phyloP scores from a whole-genome alignment of 2,888 invertebrate genomes.

The Syrista parreyssii region DNA sequence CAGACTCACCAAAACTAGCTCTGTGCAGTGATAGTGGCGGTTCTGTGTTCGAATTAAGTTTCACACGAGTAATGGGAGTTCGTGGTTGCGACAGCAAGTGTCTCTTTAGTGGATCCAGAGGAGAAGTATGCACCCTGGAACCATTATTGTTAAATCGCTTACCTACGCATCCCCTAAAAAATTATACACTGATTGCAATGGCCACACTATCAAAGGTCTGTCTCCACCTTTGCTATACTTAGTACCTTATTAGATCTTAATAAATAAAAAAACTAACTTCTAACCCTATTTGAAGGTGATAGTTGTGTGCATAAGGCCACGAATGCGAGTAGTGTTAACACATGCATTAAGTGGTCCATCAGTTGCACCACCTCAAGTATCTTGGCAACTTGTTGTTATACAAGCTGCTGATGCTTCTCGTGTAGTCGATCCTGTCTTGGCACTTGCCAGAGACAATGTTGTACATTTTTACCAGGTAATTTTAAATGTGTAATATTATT shows the following conservation, averaged over 20 bases:
- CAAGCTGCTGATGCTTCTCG: constrained; percentile 76
- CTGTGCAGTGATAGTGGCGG: constrained; percentile 93
- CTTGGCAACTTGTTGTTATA: constrained; percentile 92
- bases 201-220: constrained; percentile 91
- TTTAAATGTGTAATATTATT: neutral
- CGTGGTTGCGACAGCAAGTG: constrained; percentile 91
- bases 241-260: neutral
- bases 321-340: constrained; percentile 81
- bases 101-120: constrained; percentile 95
- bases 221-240: constrained; percentile 35
- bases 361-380: constrained; percentile 86
- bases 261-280: neutral
- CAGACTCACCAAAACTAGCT: constrained; percentile 79
- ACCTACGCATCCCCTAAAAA: constrained; percentile 76
- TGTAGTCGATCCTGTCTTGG: constrained; percentile 85
- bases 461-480: constrained; percentile 87
- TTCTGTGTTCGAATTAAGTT: constrained; percentile 93
- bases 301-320: constrained; percentile 81
- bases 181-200: constrained; percentile 86
- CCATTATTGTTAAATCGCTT: constrained; percentile 73
- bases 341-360: constrained; percentile 78
- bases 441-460: constrained; percentile 86
- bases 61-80: constrained; percentile 88
- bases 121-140: constrained; percentile 87
- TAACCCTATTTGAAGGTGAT: constrained; percentile 70